Conservation (phyloP, 2,888 invertebrate genomes). For the Tipula confusa region DNA sequence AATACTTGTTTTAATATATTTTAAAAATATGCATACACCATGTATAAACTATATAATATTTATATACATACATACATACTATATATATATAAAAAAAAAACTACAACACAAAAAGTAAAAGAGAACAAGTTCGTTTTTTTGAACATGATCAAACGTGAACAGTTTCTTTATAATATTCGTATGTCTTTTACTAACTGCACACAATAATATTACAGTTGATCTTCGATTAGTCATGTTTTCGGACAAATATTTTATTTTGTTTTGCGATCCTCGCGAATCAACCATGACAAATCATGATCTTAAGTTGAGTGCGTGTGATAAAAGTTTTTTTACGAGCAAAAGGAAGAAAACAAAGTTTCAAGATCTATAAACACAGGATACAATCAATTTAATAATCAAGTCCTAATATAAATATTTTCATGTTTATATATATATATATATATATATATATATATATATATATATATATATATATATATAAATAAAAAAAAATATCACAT, state of each 20-base stretch:
- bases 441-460: too few relatives aligned
- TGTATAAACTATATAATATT: too few relatives aligned
- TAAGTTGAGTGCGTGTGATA: not conserved
- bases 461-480: too few relatives aligned
- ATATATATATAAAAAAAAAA: too few relatives aligned
- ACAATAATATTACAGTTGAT: not conserved
- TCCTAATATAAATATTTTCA: not conserved
- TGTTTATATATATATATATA: too few relatives aligned
- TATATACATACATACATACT: not conserved
- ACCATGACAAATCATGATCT: not conserved
- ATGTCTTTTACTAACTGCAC: not conserved
- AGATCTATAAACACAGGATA: not conserved
- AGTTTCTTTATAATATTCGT: not conserved
- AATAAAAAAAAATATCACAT: not conserved
- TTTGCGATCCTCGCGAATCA: not conserved
- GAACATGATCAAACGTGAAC: constrained; percentile 20
- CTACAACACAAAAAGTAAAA: not conserved
- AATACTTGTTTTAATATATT: constrained; percentile 3
- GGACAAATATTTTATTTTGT: not conserved
- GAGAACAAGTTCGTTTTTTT: constrained; percentile 21
- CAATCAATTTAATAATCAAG: constrained; percentile 12
- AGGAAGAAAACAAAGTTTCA: not conserved
- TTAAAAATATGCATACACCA: not conserved
- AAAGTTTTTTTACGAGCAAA: not conserved
- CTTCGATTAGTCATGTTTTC: constrained; percentile 16